Percentiles rank a stretch among this genome's conserved stretches.
Conservation (phyloP, 1,140 invertebrate species). For the Patella vulgata region DNA sequence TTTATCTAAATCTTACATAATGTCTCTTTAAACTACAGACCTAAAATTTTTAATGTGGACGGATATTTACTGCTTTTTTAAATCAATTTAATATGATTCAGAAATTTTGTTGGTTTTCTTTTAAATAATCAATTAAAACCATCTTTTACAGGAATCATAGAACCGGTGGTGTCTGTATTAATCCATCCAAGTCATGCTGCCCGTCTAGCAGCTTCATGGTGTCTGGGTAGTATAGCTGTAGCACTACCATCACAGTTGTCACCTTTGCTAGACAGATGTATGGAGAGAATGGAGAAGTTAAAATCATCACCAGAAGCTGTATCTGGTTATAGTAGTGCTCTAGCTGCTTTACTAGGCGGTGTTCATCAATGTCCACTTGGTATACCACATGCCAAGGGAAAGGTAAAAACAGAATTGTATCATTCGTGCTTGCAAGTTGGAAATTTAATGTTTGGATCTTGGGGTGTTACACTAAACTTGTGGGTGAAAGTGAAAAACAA, state of each 20-base stretch:
- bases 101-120: no score
- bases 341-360: slow-evolving; percentile 92
- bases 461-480: no score
- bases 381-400: slow-evolving; percentile 93
- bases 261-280: slow-evolving; percentile 83
- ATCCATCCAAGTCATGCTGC: slow-evolving; percentile 93
- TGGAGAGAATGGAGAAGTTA: slow-evolving; percentile 69
- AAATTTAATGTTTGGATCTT: no score
- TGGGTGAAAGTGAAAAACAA: no score
- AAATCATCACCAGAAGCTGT: slow-evolving; percentile 93
- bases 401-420: slow-evolving; percentile 73
- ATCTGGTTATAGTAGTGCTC: slow-evolving; percentile 90
- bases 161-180: slow-evolving; percentile 81
- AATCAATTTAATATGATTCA: no score
- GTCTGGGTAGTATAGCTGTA: slow-evolving; percentile 88
- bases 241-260: slow-evolving; percentile 94
- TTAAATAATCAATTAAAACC: no score
- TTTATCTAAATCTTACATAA: no score
- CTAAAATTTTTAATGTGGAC: no score
- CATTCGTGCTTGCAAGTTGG: no score
- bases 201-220: slow-evolving; percentile 93
- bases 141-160: slow-evolving; percentile 70
- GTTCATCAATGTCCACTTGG: slow-evolving; percentile 91
- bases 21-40: no score
- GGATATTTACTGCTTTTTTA: no score